Evolutionary conservation across 2,797 vertebrate genomes (phyloP).

Genomic region (Notamacropus eugenii): DNA sequence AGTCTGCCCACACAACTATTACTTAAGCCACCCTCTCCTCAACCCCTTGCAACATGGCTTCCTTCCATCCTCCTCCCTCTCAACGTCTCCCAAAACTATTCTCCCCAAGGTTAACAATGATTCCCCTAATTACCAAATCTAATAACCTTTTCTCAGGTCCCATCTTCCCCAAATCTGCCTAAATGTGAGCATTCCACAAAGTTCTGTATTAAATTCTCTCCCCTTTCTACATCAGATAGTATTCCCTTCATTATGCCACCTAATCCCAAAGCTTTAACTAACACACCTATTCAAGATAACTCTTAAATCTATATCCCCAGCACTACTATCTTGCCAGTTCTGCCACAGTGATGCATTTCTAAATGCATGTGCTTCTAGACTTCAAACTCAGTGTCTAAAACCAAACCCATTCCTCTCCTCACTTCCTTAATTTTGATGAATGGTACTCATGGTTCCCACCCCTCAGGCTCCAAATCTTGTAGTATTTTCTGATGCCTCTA

Average conservation of each 20-base stretch:
- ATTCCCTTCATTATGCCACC: background rate
- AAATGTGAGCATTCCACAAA: background rate
- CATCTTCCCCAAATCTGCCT: background rate
- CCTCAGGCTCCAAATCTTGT: background rate
- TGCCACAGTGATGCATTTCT: background rate
- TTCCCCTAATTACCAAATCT: background rate
- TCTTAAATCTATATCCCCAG: background rate
- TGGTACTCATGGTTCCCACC: background rate
- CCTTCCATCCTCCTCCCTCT: background rate
- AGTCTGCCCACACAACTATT: background rate
- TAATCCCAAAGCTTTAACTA: background rate
- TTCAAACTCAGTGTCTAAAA: background rate
- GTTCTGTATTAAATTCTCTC: background rate
- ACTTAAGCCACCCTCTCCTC: background rate
- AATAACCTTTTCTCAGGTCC: background rate
- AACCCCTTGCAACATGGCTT: background rate
- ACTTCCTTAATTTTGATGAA: background rate
- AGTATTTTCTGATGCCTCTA: background rate
- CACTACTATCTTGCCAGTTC: background rate
- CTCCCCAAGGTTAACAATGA: background rate
- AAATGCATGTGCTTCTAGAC: background rate
- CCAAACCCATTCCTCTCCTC: background rate
- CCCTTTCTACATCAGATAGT: background rate
- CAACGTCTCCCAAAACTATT: background rate
- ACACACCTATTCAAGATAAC: background rate